Evolutionary conservation across 2,113 vertebrate genomes (phyloP).

Genomic region (Nothoprocta perdicaria): DNA sequence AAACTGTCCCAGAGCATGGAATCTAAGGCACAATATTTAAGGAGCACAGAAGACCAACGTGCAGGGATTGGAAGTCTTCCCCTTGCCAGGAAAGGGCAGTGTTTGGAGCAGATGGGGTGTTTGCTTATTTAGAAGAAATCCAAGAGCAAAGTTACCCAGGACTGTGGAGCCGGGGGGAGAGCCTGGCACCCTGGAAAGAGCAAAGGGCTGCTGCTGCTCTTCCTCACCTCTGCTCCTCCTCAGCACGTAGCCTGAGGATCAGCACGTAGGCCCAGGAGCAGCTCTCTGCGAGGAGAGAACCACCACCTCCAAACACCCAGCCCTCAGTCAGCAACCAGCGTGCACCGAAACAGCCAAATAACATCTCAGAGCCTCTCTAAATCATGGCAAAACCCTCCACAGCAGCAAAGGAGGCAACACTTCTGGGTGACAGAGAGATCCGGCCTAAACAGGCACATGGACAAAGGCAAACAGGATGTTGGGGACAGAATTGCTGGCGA

Average conservation of each 20-base stretch:
- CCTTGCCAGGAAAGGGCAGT: neutral
- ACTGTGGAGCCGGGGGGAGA: neutral
- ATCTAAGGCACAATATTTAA: neutral
- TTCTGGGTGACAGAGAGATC: neutral
- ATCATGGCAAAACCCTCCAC: neutral
- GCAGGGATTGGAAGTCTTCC: neutral
- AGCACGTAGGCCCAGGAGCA: neutral
- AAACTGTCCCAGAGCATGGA: slow-evolving; percentile 44
- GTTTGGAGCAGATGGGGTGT: fast-evolving
- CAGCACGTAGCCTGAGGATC: too few relatives aligned
- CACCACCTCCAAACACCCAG: neutral
- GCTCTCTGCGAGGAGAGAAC: neutral
- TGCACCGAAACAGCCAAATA: neutral
- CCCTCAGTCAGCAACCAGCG: fast-evolving
- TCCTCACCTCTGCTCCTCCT: neutral
- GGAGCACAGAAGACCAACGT: neutral
- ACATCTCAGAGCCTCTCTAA: neutral
- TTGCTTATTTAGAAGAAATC: neutral
- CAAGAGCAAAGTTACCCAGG: fast-evolving
- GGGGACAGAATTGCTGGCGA: neutral
- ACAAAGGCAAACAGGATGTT: neutral
- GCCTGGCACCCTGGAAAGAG: neutral
- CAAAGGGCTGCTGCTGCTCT: neutral
- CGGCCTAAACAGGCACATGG: neutral
- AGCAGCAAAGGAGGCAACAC: neutral